Percentiles rank a stretch among this genome's conserved stretches.
These are phyloP conservation scores for Acropternis orthonyx DNA, from an alignment of 2,797 vertebrate genomes.

Conservation along the genomic window DNA sequence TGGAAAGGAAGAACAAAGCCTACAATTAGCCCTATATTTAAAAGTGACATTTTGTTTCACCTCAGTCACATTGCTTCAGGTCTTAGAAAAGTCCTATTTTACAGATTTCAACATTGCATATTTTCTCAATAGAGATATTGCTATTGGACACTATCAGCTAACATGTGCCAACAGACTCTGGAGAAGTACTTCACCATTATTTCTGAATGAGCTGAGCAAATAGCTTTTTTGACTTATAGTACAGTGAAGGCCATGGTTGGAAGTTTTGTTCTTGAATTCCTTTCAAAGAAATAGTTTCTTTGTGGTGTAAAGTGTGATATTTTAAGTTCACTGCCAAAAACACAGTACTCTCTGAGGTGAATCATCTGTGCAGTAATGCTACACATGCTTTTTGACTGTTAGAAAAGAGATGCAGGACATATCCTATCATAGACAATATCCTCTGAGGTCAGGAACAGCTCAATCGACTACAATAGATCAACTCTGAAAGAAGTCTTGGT, in stretches of 20 bases:
- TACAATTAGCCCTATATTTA: neutral
- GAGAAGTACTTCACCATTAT: neutral
- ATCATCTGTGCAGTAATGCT: neutral
- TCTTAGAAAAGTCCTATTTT: neutral
- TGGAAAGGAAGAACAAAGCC: neutral
- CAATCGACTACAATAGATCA: neutral
- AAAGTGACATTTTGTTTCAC: neutral
- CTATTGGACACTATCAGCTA: neutral
- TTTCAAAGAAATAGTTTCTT: neutral
- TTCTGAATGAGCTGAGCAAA: conserved; percentile 28
- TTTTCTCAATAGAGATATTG: neutral
- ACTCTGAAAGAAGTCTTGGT: neutral
- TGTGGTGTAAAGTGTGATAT: neutral
- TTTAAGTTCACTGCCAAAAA: conserved; percentile 24
- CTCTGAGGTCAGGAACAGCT: neutral
- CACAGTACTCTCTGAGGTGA: neutral
- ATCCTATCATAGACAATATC: neutral
- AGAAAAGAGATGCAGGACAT: neutral
- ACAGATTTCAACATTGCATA: neutral
- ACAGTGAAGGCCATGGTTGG: neutral
- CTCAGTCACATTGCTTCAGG: neutral
- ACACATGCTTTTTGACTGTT: neutral
- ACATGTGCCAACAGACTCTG: neutral
- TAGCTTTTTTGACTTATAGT: conserved; percentile 11
- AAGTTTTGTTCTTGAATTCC: neutral